These are phyloP conservation scores for Salvelinus namaycush DNA, from an alignment of 2,113 vertebrate species.

Conservation along the genomic window DNA sequence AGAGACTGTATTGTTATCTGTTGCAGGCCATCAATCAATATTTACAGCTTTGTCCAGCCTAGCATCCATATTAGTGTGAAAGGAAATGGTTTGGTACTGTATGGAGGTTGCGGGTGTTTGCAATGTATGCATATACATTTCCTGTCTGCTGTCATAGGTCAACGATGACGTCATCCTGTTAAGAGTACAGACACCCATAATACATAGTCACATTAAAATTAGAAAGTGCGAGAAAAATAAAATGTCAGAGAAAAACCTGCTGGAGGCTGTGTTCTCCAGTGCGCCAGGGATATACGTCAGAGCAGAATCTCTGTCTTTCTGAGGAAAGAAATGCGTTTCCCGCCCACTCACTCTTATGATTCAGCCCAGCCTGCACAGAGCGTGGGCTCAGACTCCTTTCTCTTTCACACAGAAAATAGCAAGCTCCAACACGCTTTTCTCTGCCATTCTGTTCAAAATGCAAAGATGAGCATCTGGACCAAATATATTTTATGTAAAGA, in stretches of 20 bases:
- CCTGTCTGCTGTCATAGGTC: constrained; percentile 3
- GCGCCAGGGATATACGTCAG: constrained; percentile 2
- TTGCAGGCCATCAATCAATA: too few species aligned
- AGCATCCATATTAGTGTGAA: too few species aligned
- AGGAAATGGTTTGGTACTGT: too few species aligned
- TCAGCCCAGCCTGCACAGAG: constrained; percentile 5
- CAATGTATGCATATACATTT: background rate
- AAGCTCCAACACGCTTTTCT: background rate
- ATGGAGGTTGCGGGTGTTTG: background rate
- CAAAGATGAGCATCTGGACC: background rate
- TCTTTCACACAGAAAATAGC: constrained; percentile 1
- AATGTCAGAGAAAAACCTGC: background rate
- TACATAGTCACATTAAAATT: constrained; percentile 2
- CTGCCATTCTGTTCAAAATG: background rate
- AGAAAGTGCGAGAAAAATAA: background rate
- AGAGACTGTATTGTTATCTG: too few species aligned
- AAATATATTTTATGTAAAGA: background rate
- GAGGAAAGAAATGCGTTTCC: background rate
- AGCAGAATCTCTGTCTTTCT: constrained; percentile 6
- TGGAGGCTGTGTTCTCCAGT: background rate
- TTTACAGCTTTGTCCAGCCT: too few species aligned
- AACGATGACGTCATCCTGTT: background rate
- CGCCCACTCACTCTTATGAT: constrained; percentile 7
- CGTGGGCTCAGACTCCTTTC: constrained; percentile 3
- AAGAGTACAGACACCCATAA: background rate